Percentiles rank a stretch among this genome's conserved stretches.
Evolutionary conservation across 2,888 invertebrate genomes (phyloP).

Genomic region (Aphodius granarius): DNA sequence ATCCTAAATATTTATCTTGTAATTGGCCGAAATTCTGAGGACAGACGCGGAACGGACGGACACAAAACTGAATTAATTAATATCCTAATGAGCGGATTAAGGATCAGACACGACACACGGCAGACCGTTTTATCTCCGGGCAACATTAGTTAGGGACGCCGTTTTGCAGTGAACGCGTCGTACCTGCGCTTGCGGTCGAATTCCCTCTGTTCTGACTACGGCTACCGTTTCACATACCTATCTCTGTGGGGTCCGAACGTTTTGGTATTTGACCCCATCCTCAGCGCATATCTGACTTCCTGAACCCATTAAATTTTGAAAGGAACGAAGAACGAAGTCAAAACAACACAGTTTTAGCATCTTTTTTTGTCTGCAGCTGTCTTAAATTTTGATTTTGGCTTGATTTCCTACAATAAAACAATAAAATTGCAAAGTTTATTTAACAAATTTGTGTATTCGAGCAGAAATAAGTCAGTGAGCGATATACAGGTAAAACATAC

Average conservation of each 20-base stretch:
- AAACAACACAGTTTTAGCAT: background rate
- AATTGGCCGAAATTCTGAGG: background rate
- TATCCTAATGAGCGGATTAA: conserved; percentile 26
- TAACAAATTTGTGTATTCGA: too few relatives aligned
- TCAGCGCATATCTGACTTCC: conserved; percentile 30
- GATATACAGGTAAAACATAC: background rate
- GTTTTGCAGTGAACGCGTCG: conserved; percentile 8
- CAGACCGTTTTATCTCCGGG: background rate
- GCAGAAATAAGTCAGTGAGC: too few relatives aligned
- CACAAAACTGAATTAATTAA: conserved; percentile 19
- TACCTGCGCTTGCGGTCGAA: conserved; percentile 28
- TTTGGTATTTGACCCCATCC: conserved; percentile 32
- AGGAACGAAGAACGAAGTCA: conserved; percentile 9
- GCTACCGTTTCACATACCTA: conserved; percentile 36
- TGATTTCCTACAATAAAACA: too few relatives aligned
- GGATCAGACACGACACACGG: conserved; percentile 1
- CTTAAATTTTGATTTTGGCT: too few relatives aligned
- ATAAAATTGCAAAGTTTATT: too few relatives aligned
- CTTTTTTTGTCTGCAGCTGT: too few relatives aligned
- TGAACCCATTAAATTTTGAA: conserved; percentile 35
- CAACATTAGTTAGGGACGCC: conserved; percentile 19
- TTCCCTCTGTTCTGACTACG: conserved; percentile 16
- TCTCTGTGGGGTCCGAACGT: conserved; percentile 36
- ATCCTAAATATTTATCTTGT: background rate
- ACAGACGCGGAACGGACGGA: background rate